These are phyloP conservation scores for Globodera rostochiensis DNA, from an alignment of 1,140 invertebrate species.

Conservation along the genomic window DNA sequence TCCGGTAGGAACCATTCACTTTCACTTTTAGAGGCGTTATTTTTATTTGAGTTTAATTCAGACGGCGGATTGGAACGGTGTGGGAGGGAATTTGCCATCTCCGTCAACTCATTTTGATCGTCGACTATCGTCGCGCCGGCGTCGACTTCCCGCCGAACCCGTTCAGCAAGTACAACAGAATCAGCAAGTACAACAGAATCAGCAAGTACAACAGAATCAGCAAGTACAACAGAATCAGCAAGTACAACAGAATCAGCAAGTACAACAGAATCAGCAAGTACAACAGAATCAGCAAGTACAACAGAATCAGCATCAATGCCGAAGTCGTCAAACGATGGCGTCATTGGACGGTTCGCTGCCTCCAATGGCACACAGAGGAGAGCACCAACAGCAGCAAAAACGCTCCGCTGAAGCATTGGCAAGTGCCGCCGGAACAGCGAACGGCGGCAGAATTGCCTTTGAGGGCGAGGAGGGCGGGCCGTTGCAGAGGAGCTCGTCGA, in stretches of 20 bases:
- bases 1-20: background rate
- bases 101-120: background rate
- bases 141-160: conserved; percentile 3
- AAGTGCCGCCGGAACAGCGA: background rate
- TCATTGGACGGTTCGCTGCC: background rate
- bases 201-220: too few relatives aligned
- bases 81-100: background rate
- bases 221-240: too few relatives aligned
- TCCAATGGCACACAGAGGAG: conserved; percentile 4
- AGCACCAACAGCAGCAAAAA: background rate
- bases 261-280: too few relatives aligned
- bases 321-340: too few relatives aligned
- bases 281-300: background rate
- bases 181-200: background rate
- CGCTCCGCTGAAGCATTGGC: background rate
- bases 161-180: background rate
- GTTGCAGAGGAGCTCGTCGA: conserved; percentile 17
- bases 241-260: too few relatives aligned
- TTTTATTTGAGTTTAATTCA: background rate
- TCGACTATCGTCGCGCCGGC: background rate
- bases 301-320: background rate
- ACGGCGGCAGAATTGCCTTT: background rate
- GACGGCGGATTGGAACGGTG: background rate
- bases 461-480: background rate
- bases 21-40: background rate